These are phyloP conservation scores for Microvelia longipes DNA, from an alignment of 1,140 invertebrate species.

Conservation along the genomic window DNA sequence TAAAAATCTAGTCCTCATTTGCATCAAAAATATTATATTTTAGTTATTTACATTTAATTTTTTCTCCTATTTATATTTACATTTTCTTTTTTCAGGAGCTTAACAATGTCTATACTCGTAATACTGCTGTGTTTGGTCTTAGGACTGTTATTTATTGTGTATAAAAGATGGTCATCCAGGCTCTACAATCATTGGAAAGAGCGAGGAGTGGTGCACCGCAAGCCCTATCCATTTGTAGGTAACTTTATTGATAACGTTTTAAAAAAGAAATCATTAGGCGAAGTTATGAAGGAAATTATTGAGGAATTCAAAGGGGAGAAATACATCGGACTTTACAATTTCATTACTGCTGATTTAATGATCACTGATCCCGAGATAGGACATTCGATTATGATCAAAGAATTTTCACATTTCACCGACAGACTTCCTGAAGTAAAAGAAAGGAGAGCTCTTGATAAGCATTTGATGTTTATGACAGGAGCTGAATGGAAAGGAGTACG, in stretches of 20 bases:
- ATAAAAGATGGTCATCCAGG: background rate
- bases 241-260: background rate
- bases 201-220: background rate
- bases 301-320: constrained; percentile 18
- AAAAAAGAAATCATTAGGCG: background rate
- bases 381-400: constrained; percentile 35
- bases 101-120: background rate
- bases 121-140: background rate
- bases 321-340: constrained; percentile 20
- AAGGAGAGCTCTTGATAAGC: constrained; percentile 33
- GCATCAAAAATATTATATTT: too few relatives aligned
- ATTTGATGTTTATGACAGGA: constrained; percentile 36
- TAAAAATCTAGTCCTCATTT: too few relatives aligned
- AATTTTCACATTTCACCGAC: constrained; percentile 39
- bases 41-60: too few relatives aligned
- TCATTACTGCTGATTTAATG: constrained; percentile 17
- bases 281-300: background rate
- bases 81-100: too few relatives aligned
- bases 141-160: background rate
- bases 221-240: background rate
- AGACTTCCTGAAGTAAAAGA: constrained; percentile 32
- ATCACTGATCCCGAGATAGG: constrained; percentile 30
- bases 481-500: constrained; percentile 41
- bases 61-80: too few relatives aligned
- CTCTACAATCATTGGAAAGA: background rate